These are phyloP conservation scores for Ceratitis capitata DNA, from an alignment of 1,140 invertebrate species.

Conservation along the genomic window DNA sequence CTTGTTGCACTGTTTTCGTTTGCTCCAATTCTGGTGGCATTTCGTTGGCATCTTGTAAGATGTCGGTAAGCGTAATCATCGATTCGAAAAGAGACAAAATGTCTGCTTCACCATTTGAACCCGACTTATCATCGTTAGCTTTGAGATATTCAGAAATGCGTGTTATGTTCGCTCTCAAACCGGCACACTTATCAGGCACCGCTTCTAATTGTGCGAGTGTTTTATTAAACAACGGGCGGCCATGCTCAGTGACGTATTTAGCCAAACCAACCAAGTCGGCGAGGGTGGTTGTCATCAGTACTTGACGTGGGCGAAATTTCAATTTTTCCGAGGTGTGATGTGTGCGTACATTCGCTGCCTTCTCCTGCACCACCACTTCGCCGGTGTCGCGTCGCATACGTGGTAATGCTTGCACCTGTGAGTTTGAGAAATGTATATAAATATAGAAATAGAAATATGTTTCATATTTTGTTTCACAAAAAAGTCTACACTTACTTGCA, in stretches of 20 bases:
- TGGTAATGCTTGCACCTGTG: background rate
- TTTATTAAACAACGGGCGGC: background rate
- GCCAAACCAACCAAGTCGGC: background rate
- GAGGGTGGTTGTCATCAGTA: background rate
- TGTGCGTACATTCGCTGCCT: background rate
- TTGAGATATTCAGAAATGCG: background rate
- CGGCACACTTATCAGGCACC: background rate
- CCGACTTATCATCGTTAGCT: background rate
- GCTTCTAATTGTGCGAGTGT: background rate
- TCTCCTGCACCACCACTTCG: background rate
- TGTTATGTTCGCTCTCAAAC: background rate
- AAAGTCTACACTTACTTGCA: conserved; percentile 14
- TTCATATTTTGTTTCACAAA: background rate
- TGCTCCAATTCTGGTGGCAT: conserved; percentile 9
- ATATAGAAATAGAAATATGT: background rate
- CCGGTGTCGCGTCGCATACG: background rate
- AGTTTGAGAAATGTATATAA: background rate
- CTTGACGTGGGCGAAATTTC: background rate
- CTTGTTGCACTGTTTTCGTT: background rate
- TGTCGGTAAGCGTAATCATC: background rate
- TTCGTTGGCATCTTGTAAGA: background rate
- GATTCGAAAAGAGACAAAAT: conserved; percentile 9
- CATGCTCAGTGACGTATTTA: background rate
- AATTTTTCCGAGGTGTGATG: background rate
- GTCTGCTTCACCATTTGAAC: background rate